These are phyloP conservation scores for Trachemys scripta DNA, from an alignment of 2,113 vertebrate genomes.

Conservation along the genomic window DNA sequence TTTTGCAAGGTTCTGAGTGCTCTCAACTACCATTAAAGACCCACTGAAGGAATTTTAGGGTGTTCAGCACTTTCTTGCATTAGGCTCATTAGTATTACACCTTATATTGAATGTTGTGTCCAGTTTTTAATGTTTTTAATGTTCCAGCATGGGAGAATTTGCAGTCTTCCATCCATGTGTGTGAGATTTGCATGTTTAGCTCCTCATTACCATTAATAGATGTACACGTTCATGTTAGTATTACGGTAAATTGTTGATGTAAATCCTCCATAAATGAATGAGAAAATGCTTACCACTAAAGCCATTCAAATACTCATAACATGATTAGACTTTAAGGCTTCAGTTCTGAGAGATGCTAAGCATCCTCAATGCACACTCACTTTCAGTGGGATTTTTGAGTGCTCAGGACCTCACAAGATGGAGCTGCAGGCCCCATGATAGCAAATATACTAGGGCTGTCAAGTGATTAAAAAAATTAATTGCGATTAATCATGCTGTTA, in stretches of 20 bases:
- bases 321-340: neutral
- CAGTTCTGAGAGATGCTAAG: neutral
- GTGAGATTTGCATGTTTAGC: neutral
- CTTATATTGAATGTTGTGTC: neutral
- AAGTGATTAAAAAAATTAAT: too few species aligned
- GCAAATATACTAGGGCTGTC: neutral
- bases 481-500: too few species aligned
- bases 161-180: neutral
- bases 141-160: neutral
- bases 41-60: neutral
- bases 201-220: neutral
- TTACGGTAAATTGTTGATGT: neutral
- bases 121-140: neutral
- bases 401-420: neutral
- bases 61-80: neutral
- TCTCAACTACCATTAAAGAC: neutral
- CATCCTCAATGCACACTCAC: neutral
- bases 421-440: neutral
- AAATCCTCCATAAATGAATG: slow-evolving; percentile 27
- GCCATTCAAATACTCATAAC: slow-evolving; percentile 31
- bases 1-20: neutral
- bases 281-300: neutral
- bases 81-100: neutral
- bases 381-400: neutral
- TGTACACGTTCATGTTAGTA: neutral